Base-by-base conservation (phyloP, 2,888 invertebrate genomes). In the Andrena dorsata region DNA sequence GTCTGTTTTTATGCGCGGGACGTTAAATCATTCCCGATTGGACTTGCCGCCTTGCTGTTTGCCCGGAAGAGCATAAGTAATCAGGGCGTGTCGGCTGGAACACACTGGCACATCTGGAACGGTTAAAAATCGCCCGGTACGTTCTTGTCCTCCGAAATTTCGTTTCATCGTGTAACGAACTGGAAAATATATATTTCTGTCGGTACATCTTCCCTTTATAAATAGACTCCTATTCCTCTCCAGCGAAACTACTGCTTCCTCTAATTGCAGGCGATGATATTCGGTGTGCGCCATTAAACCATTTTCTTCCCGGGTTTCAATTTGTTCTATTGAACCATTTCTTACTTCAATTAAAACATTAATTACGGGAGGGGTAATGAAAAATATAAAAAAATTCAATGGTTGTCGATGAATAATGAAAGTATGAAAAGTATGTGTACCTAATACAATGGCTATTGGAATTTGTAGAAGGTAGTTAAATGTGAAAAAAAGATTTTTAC, bases 21-120 rank as follows among this genome's bases (percentile, higher is more conserved):
- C 89, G 83, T 88, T 91, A 91, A 91, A 91, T 91, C 91, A 91
- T 90, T 90, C 87, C 82, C 87, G 83, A 86, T 86, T 85, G 83
- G 86, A 61, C 72, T 74, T 72, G 71, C 72, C 76, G 80, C 82
- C 60, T 73, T 58, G 83, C 83, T 87, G 87, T 88, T 89, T 85
- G 86, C 85, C 89, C 88, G 88, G 88, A 90, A 91, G 88, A 87
- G 86, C 82, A 80, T 89, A 90, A 89, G 90, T 87, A 85, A 87
- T 77, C 73, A 51, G 75, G 83, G 85, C 84, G 86, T 84, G 84
- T 68, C 81, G 63, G 53, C 28, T 58, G 13, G 69, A 82, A 76
- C 68, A 71, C 61, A 71, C 77, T 49, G 80, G 72, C 80, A 70
- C 90, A 90, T 90, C 87, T 89, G 90, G 86, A 82, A 75, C 76